A percentile compares a stretch with the other conserved stretches of the same genome.
phyloP scores from a whole-genome alignment of 2,797 vertebrate species.

The Coccyzus lansbergi region DNA sequence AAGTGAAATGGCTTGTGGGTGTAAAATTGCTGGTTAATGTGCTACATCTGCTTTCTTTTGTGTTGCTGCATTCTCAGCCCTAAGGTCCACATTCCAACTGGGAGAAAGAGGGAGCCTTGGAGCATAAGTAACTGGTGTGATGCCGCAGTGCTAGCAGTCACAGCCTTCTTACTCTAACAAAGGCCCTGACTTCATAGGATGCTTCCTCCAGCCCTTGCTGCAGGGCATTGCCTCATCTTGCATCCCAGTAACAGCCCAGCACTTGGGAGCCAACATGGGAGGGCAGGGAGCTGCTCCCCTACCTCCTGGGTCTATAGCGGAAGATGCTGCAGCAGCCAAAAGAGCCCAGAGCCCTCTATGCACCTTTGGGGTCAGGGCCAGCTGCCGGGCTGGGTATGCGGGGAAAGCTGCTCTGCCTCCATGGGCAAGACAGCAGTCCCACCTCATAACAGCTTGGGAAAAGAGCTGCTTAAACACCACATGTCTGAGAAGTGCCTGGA shows the following conservation, averaged over 20 bases:
- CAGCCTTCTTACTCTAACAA: not conserved
- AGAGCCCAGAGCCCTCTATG: not conserved
- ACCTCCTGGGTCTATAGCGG: not conserved
- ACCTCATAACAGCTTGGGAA: no score
- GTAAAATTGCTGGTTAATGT: not conserved
- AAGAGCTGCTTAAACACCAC: no score
- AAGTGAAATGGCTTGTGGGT: not conserved
- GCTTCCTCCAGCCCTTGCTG: not conserved
- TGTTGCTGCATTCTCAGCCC: not conserved
- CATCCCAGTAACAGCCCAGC: not conserved
- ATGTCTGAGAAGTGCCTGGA: not conserved
- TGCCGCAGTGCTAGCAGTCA: not conserved
- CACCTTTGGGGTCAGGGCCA: not conserved
- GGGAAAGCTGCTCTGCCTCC: not conserved
- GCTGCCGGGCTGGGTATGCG: no score
- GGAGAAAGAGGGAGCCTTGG: not conserved
- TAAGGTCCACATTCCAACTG: not conserved
- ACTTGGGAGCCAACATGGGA: not conserved
- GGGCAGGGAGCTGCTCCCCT: not conserved
- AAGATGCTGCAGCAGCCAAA: not conserved
- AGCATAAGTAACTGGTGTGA: not conserved
- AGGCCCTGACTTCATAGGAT: fast-evolving
- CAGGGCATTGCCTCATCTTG: not conserved
- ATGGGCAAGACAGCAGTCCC: no score
- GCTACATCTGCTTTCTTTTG: not conserved